These are phyloP conservation scores for Galaxias olidus DNA, from an alignment of 2,797 vertebrate species.

Conservation along the genomic window DNA sequence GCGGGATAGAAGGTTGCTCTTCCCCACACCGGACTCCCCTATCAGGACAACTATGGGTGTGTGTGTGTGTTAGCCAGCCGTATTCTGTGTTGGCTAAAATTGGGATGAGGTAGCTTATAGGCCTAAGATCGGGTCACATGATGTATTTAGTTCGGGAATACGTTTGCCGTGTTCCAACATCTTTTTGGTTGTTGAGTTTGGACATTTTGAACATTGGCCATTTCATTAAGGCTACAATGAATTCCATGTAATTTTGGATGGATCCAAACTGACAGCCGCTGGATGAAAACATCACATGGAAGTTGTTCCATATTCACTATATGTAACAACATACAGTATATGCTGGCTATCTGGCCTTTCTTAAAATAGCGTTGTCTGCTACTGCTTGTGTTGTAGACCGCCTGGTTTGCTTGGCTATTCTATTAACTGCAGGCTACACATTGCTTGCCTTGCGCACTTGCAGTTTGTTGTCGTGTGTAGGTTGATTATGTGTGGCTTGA, in stretches of 20 bases:
- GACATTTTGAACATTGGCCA: no score
- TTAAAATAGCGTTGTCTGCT: background rate
- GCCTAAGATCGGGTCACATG: no score
- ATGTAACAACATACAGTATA: background rate
- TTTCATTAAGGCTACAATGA: no score
- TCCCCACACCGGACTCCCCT: constrained; percentile 95
- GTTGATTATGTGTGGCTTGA: background rate
- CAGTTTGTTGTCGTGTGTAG: background rate
- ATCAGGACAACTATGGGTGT: constrained; percentile 93
- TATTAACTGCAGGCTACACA: background rate
- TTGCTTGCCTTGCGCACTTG: background rate
- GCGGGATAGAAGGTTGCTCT: constrained; percentile 94
- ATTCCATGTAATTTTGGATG: background rate
- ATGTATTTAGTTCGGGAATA: background rate
- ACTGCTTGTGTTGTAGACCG: background rate
- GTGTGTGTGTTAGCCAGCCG: no score
- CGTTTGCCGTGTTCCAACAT: background rate
- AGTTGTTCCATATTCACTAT: background rate
- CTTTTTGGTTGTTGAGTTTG: background rate
- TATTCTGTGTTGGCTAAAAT: background rate
- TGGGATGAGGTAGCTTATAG: background rate
- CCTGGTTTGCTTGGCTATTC: background rate
- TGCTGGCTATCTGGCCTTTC: background rate
- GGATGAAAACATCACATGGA: background rate
- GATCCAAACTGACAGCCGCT: background rate